Evolutionary conservation across 2,888 invertebrate species (phyloP).

Genomic region (Metalampra italica): DNA sequence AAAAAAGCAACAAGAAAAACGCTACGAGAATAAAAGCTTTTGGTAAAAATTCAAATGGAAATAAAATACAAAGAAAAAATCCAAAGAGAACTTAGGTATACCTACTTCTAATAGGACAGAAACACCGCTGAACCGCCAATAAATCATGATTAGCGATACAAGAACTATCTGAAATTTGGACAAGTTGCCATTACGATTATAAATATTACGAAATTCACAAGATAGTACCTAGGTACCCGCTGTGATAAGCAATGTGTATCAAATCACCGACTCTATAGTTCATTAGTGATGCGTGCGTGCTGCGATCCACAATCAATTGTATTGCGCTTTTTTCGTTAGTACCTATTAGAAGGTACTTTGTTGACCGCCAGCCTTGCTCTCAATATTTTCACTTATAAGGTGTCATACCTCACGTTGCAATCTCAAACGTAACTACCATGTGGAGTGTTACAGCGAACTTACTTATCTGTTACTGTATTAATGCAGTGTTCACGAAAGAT

Average conservation of each 20-base stretch:
- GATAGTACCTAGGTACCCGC: neutral
- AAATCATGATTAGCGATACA: neutral
- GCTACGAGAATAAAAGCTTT: no score
- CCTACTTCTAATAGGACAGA: neutral
- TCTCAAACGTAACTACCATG: conserved; percentile 23
- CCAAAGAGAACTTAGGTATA: neutral
- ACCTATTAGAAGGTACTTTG: neutral
- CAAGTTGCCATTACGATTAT: neutral
- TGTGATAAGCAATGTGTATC: neutral
- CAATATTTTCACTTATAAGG: conserved; percentile 18
- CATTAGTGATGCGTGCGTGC: neutral
- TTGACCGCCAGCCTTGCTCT: conserved; percentile 23
- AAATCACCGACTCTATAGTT: neutral
- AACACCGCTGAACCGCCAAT: neutral
- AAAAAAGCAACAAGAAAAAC: no score
- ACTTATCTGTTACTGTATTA: conserved; percentile 7
- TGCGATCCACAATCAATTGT: neutral
- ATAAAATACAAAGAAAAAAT: no score
- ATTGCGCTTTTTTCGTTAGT: neutral
- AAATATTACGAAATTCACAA: neutral
- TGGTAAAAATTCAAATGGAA: no score
- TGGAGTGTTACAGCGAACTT: conserved; percentile 24
- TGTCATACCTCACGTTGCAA: conserved; percentile 7
- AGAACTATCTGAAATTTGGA: neutral
- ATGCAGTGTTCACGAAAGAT: conserved; percentile 15